phyloP scores from a whole-genome alignment of 2,888 invertebrate species.

The Himalopsyche japonica region DNA sequence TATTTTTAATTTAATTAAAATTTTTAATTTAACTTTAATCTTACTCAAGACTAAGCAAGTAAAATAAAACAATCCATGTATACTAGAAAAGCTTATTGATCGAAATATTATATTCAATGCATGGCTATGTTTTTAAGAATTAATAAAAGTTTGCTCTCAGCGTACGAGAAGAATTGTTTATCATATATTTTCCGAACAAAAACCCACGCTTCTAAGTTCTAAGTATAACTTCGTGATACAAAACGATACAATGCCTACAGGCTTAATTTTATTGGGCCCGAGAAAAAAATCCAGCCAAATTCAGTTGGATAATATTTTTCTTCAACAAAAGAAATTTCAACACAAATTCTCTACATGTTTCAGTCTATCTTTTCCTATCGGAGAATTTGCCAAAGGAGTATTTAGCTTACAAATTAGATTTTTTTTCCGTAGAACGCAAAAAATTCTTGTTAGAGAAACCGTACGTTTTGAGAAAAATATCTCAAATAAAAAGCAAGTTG shows the following conservation, averaged over 20 bases:
- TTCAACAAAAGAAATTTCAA: background rate
- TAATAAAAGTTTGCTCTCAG: too few species aligned
- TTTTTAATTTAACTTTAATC: too few species aligned
- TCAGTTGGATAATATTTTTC: background rate
- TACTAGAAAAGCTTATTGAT: too few species aligned
- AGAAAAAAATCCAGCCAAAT: background rate
- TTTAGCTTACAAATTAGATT: slow-evolving; percentile 1
- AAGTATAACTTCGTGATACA: background rate
- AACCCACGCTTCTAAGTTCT: background rate
- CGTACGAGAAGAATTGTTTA: background rate
- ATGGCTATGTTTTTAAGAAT: background rate
- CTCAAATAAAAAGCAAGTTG: background rate
- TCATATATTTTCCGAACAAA: background rate
- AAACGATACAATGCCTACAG: background rate
- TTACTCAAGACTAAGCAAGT: too few species aligned
- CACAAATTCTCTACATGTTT: background rate
- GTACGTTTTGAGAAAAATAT: background rate
- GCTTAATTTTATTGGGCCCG: background rate
- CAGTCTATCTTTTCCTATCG: background rate
- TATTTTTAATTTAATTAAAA: too few species aligned
- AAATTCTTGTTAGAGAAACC: background rate
- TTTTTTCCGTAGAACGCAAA: background rate
- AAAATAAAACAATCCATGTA: too few species aligned
- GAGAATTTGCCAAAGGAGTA: background rate
- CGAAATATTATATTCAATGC: background rate